These are phyloP conservation scores for Ondatra zibethicus DNA, from an alignment of 2,113 vertebrate species.

Conservation along the genomic window DNA sequence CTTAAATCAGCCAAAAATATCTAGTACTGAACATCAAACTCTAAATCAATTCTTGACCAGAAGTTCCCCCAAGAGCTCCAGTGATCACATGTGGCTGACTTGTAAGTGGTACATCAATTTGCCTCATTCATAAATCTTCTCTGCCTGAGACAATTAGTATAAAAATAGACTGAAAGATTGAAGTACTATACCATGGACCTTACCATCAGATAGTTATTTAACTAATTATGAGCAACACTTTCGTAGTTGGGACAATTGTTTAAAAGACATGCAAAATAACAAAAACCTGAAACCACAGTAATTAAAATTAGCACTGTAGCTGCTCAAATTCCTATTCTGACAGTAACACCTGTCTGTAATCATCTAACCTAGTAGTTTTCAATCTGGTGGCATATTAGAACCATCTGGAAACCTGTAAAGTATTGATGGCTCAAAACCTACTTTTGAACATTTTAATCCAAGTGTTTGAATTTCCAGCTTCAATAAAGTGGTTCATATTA, in stretches of 20 bases:
- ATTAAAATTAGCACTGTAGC: background rate
- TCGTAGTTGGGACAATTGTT: background rate
- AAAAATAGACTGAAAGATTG: background rate
- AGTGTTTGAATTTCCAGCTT: background rate
- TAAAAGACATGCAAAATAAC: background rate
- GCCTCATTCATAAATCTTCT: background rate
- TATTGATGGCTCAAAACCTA: background rate
- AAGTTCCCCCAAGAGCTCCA: background rate
- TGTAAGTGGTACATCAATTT: background rate
- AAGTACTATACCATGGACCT: background rate
- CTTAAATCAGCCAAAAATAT: background rate
- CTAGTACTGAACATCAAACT: background rate
- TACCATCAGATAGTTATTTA: background rate
- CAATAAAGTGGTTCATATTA: background rate
- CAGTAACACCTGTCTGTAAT: background rate
- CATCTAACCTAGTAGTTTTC: background rate
- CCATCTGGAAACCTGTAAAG: background rate
- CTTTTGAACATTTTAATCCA: background rate
- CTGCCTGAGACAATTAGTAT: background rate
- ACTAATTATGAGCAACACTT: background rate
- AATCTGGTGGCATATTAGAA: background rate
- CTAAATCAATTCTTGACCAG: background rate
- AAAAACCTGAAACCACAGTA: background rate
- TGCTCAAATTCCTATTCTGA: background rate
- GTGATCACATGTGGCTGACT: background rate